Base-by-base conservation (phyloP, 2,888 invertebrate species). In the Calameuta idolon region DNA sequence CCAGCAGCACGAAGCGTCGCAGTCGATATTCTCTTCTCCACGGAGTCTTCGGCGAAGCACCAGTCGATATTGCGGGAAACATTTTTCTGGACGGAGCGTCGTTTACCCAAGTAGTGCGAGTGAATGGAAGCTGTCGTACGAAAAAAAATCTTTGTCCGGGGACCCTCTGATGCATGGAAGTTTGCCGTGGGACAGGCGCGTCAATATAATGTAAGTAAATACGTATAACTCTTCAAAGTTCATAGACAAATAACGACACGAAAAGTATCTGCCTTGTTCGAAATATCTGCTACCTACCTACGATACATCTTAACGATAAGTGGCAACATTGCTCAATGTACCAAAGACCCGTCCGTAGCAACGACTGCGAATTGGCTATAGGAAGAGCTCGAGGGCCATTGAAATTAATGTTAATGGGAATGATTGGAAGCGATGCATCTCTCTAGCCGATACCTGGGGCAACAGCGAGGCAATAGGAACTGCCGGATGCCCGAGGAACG, bases 341-440 rank as follows among this genome's bases (percentile, higher is more conserved):
- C 5, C 5, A 40, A 23, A 40, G 23, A 15, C 9, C 9, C 9
- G 55, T 9, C 55, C 9, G 55, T 9, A 55, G 23, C 55, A 55
- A 23, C 9, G 55, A 55, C 2, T 23, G 9, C 2, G 55, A 55
- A 55, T 55, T 55, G 55, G 2, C 55, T 55, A 23, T 55, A 55
- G 55, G 55, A 55, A 23, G 55, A 55, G 55, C 55, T 55, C 23
- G 23, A 55, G 23, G 23, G 55, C 23, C 55, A 23, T 55, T 55
- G 55, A 55, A 55, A 55, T 55, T 55, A 55, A 55, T 55, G 87
- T 87, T 87, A 87, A 87, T 87, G 87, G 84, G 83, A 79, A 76
- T 75, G 85, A 85, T 86, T 87, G 84, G 87, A 82, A 83, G 77
- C 87, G 85, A 85, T 87, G 87, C 87, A 86, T 87, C 87, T 86